These are phyloP conservation scores for Trichomalopsis sarcophagae DNA, from an alignment of 1,140 invertebrate genomes.

Conservation along the genomic window DNA sequence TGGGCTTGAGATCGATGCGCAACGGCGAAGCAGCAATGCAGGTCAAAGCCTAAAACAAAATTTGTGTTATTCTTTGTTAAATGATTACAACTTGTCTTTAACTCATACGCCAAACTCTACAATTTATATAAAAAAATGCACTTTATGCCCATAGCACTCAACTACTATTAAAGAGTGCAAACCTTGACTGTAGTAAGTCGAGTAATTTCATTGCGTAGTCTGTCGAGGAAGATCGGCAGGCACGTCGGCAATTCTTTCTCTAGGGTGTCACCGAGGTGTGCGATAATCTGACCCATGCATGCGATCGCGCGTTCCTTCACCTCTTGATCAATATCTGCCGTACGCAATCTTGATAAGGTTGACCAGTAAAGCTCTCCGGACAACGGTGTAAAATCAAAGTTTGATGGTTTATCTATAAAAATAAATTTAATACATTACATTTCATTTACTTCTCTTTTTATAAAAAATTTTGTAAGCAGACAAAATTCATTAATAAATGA, in stretches of 20 bases:
- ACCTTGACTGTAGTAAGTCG: constrained; percentile 94
- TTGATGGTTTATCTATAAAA: constrained; percentile 75
- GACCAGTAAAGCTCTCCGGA: constrained; percentile 89
- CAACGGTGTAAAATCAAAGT: constrained; percentile 87
- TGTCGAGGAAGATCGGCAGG: constrained; percentile 95
- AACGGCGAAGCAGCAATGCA: constrained; percentile 94
- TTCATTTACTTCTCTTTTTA: not conserved
- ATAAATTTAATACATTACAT: constrained; percentile 18
- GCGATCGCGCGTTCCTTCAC: constrained; percentile 98
- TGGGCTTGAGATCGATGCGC: constrained; percentile 87
- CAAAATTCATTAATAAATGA: not conserved
- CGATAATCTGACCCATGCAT: constrained; percentile 96
- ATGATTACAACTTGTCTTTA: no score
- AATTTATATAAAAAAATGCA: no score
- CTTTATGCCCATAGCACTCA: no score
- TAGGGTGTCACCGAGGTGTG: constrained; percentile 90
- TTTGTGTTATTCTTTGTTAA: not conserved
- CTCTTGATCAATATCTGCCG: constrained; percentile 98
- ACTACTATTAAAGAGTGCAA: not conserved
- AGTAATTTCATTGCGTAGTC: constrained; percentile 97
- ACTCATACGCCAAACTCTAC: no score
- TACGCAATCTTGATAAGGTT: constrained; percentile 89
- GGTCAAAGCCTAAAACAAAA: constrained; percentile 81
- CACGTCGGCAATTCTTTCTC: constrained; percentile 86
- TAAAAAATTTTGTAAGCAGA: not conserved